These are phyloP conservation scores for Tetheella fluctuosa DNA, from an alignment of 2,888 invertebrate species.

Conservation along the genomic window DNA sequence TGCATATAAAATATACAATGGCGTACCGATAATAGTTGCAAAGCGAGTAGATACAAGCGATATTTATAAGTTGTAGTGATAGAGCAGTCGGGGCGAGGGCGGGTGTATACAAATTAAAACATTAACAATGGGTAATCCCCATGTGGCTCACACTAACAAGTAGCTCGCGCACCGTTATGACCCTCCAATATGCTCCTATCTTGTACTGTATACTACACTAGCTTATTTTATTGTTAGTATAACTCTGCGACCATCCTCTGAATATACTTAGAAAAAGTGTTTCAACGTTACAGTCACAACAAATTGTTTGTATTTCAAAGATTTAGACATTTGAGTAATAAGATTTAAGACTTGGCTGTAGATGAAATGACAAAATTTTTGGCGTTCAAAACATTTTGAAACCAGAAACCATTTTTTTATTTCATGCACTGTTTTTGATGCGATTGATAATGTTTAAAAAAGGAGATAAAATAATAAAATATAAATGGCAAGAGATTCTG, in stretches of 20 bases:
- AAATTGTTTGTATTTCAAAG: not conserved
- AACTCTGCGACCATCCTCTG: constrained; percentile 56
- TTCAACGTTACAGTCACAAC: not conserved
- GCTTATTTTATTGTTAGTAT: constrained; percentile 76
- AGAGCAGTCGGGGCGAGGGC: too few species aligned
- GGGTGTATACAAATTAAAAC: constrained; percentile 75
- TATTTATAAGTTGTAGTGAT: too few species aligned
- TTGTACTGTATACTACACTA: constrained; percentile 56
- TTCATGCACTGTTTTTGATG: not conserved
- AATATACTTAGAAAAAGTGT: constrained; percentile 34
- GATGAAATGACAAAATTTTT: too few species aligned
- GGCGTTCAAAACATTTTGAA: too few species aligned
- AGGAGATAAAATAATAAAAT: not conserved
- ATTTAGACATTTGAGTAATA: not conserved
- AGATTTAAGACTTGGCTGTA: too few species aligned
- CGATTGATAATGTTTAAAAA: too few species aligned
- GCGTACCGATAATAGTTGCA: too few species aligned
- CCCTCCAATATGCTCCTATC: constrained; percentile 36
- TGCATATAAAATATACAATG: too few species aligned
- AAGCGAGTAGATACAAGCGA: too few species aligned
- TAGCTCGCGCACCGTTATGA: constrained; percentile 72
- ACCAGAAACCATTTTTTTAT: not conserved
- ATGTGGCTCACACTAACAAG: constrained; percentile 64
- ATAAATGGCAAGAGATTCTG: not conserved
- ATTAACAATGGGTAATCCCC: constrained; percentile 80